A percentile compares a stretch with the other conserved stretches of the same genome.
Evolutionary conservation across 53 echinoderm and acorn worm genomes (phyloP).

Genomic region (Apostichopus leukothele): DNA sequence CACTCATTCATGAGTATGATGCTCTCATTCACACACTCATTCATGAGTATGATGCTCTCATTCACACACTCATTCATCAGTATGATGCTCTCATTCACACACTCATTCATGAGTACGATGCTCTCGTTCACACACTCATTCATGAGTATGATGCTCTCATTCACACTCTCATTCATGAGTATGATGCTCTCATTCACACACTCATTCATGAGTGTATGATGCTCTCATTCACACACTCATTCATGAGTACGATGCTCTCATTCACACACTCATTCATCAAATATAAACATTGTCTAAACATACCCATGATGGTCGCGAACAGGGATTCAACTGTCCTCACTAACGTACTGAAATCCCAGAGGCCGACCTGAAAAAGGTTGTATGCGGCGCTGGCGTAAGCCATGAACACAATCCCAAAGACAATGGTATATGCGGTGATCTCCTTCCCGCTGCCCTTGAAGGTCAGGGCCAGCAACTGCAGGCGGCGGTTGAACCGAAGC

Average conservation of each 20-base stretch:
- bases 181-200: not conserved
- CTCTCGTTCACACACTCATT: not conserved
- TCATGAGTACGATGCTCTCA: not conserved
- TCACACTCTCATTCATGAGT: not conserved
- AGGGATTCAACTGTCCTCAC: conserved; percentile 78
- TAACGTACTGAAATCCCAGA: conserved; percentile 68
- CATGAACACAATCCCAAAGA: conserved; percentile 78
- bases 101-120: not conserved
- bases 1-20: too few relatives aligned
- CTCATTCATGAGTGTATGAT: not conserved
- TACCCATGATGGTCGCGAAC: conserved; percentile 93
- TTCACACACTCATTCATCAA: not conserved
- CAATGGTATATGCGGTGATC: conserved; percentile 67
- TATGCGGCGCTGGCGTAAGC: conserved; percentile 69
- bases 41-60: not conserved
- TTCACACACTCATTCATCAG: not conserved
- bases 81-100: too few relatives aligned
- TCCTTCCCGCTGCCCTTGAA: conserved; percentile 65
- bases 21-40: too few relatives aligned
- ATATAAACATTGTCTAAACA: conserved; percentile 10
- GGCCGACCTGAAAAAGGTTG: conserved; percentile 55
- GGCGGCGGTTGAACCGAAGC: conserved; percentile 84
- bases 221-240: too few relatives aligned
- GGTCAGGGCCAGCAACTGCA: conserved; percentile 78
- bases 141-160: not conserved